These are phyloP conservation scores for Ellobium chinense DNA, from an alignment of 2,888 invertebrate genomes.

Conservation along the genomic window DNA sequence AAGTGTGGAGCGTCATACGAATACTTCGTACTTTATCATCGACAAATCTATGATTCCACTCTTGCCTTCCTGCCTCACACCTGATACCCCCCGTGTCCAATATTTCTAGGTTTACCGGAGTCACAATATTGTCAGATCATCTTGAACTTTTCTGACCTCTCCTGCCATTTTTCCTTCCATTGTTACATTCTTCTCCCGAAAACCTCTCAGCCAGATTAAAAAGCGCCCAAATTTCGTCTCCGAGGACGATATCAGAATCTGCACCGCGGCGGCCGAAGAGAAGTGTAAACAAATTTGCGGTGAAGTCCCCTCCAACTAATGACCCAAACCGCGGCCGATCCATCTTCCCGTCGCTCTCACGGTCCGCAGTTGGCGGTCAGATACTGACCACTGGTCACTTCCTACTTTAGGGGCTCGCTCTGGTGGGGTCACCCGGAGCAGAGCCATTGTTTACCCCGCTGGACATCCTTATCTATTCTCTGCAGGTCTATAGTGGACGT, in stretches of 20 bases:
- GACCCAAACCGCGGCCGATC: background rate
- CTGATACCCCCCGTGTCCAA: background rate
- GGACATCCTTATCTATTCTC: conserved; percentile 37
- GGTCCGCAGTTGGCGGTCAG: background rate
- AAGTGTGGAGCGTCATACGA: no score
- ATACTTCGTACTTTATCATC: no score
- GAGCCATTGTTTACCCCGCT: conserved; percentile 19
- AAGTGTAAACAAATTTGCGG: conserved; percentile 30
- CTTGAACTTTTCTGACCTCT: conserved; percentile 23
- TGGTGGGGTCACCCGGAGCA: conserved; percentile 4
- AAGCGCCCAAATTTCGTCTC: conserved; percentile 5
- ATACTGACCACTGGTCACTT: conserved; percentile 34
- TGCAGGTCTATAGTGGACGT: conserved; percentile 28
- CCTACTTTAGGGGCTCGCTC: conserved; percentile 21
- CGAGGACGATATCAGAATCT: conserved; percentile 12
- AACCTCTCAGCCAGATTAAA: background rate
- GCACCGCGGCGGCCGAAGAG: background rate
- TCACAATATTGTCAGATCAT: conserved; percentile 14
- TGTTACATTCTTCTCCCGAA: background rate
- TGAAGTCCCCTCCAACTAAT: conserved; percentile 32
- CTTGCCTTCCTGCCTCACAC: no score
- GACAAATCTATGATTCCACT: no score
- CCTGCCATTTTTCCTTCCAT: background rate
- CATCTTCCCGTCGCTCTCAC: conserved; percentile 4
- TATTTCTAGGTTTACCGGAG: background rate